Percentiles rank a stretch among this genome's conserved stretches.
Conservation (phyloP, 2,113 vertebrate genomes). For the Physeter macrocephalus region DNA sequence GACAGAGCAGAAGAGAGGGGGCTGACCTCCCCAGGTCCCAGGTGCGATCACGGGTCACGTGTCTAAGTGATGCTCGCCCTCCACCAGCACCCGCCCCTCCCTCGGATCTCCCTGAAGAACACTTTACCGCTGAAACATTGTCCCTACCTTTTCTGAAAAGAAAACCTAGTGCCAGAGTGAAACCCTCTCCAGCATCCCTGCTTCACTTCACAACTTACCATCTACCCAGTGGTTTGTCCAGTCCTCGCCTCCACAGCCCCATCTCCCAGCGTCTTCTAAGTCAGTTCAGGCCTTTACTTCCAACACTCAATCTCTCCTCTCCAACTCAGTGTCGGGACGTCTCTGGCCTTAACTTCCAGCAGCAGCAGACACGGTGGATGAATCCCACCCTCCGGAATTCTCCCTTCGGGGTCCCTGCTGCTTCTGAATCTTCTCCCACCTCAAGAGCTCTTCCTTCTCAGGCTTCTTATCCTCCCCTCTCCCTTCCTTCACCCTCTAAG, state of each 20-base stretch:
- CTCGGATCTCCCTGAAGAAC: background rate
- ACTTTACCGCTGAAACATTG: background rate
- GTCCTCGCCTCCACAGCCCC: background rate
- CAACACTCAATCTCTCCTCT: background rate
- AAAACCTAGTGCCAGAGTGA: background rate
- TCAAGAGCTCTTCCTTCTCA: accelerated
- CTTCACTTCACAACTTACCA: too few relatives aligned
- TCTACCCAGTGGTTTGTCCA: background rate
- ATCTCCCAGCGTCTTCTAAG: background rate
- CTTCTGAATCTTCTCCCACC: background rate
- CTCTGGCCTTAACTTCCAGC: background rate
- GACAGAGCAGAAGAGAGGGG: too few relatives aligned
- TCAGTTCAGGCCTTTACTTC: background rate
- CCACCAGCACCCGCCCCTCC: too few relatives aligned
- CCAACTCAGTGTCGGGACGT: background rate
- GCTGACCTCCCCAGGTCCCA: background rate
- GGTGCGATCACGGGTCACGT: accelerated
- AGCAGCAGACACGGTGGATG: background rate
- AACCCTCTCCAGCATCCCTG: background rate
- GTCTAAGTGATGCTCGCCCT: too few relatives aligned
- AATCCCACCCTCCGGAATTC: background rate
- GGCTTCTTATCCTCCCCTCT: background rate
- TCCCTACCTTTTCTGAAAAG: background rate
- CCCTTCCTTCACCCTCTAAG: background rate
- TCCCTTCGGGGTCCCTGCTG: background rate